Conservation (phyloP, 92 coral and sea anemone genomes). For the Parazoanthus atlanticus region DNA sequence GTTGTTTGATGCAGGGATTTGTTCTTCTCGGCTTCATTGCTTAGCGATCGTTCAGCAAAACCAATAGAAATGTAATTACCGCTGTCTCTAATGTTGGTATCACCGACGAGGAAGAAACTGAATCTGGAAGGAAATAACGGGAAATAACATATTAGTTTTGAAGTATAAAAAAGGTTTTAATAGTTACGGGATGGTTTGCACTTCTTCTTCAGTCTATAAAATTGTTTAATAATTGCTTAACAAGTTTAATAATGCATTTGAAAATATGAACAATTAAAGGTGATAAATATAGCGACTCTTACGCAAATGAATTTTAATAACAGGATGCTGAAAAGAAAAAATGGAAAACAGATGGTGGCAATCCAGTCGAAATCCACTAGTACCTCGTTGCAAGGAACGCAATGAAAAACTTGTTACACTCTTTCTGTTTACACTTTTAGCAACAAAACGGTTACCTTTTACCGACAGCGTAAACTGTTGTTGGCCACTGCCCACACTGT, state of each 20-base stretch:
- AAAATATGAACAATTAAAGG: too few species aligned
- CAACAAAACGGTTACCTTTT: background rate
- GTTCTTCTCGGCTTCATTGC: background rate
- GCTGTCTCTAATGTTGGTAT: background rate
- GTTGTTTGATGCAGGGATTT: background rate
- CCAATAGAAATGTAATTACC: background rate
- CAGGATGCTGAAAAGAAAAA: too few species aligned
- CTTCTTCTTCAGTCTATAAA: too few species aligned
- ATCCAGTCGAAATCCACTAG: too few species aligned
- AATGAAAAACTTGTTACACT: background rate
- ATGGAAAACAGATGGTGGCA: too few species aligned
- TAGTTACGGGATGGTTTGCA: too few species aligned
- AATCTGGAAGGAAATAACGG: background rate
- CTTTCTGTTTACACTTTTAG: too few species aligned
- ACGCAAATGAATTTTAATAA: too few species aligned
- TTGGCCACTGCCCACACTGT: background rate
- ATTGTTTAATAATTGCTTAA: too few species aligned
- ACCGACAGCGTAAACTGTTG: background rate
- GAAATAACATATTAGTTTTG: background rate
- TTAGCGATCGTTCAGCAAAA: background rate
- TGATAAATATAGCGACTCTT: too few species aligned
- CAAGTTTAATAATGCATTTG: too few species aligned
- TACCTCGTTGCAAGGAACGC: background rate
- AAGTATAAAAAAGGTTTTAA: background rate
- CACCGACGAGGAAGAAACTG: conserved; percentile 22